Percentiles rank a stretch among this genome's conserved stretches.
Conservation (phyloP, 2,888 invertebrate genomes). For the Acrobeloides nanus region DNA sequence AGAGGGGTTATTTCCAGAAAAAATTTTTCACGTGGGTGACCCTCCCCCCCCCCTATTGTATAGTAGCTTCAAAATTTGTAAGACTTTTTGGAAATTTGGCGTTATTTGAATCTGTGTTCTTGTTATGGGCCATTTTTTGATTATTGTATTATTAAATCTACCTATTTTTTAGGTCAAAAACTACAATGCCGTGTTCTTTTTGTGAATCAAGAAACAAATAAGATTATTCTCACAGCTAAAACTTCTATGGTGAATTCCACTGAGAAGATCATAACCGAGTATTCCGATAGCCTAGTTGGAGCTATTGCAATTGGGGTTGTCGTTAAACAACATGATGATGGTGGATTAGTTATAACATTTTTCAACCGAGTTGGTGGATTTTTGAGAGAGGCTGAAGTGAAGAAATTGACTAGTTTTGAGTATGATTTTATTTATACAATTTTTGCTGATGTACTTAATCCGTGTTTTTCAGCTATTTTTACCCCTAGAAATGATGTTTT, state of each 20-base stretch:
- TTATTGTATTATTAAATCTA: too few species aligned
- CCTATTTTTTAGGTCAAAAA: conserved; percentile 27
- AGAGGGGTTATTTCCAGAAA: too few species aligned
- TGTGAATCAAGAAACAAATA: conserved; percentile 24
- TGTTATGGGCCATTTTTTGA: background rate
- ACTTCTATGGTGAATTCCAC: conserved; percentile 23
- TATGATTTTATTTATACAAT: conserved; percentile 1
- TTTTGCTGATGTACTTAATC: conserved; percentile 3
- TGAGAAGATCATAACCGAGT: conserved; percentile 15
- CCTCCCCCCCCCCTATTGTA: too few species aligned
- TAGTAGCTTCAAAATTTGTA: too few species aligned
- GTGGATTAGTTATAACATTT: conserved; percentile 32
- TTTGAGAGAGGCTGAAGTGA: conserved; percentile 8
- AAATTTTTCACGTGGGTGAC: too few species aligned
- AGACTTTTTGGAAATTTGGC: too few species aligned
- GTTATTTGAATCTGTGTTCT: too few species aligned
- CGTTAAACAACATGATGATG: conserved; percentile 24
- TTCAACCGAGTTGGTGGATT: conserved; percentile 32
- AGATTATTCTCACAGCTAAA: conserved; percentile 30
- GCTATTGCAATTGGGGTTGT: conserved; percentile 25
- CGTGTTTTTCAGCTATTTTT: too few species aligned
- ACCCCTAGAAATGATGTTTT: too few species aligned
- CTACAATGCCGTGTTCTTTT: conserved; percentile 35
- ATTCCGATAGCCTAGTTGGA: conserved; percentile 17
- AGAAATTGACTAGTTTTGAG: conserved; percentile 10